Conservation (phyloP, 2,797 vertebrate genomes). For the Prunella strophiata region DNA sequence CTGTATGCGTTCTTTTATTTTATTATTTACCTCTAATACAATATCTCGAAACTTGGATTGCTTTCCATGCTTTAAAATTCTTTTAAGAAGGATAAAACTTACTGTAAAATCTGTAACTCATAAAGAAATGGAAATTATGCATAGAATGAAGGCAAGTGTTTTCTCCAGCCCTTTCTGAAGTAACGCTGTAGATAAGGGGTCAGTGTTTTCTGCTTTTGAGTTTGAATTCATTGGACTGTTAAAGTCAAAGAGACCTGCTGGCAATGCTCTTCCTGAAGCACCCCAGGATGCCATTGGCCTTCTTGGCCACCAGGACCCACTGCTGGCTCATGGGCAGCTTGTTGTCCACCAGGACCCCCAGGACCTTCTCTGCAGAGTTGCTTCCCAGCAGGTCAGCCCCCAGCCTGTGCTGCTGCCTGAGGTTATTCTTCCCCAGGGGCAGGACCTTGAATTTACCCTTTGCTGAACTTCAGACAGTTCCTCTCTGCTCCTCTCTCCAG, state of each 20-base stretch:
- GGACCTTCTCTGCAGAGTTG: background rate
- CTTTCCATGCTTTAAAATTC: background rate
- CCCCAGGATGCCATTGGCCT: background rate
- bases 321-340: background rate
- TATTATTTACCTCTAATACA: background rate
- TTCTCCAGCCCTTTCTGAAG: background rate
- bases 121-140: background rate
- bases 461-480: background rate
- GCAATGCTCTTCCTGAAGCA: accelerated
- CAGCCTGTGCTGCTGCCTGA: background rate
- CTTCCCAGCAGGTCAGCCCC: background rate
- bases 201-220: background rate
- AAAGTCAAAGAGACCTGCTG: background rate
- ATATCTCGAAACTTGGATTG: background rate
- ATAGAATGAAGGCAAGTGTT: background rate
- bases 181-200: background rate
- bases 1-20: background rate
- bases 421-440: background rate
- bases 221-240: background rate
- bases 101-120: background rate
- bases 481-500: background rate
- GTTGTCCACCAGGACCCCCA: background rate
- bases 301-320: background rate
- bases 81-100: background rate
- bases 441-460: background rate